phyloP scores from a whole-genome alignment of 2,113 vertebrate species.

The Pogona vitticeps region DNA sequence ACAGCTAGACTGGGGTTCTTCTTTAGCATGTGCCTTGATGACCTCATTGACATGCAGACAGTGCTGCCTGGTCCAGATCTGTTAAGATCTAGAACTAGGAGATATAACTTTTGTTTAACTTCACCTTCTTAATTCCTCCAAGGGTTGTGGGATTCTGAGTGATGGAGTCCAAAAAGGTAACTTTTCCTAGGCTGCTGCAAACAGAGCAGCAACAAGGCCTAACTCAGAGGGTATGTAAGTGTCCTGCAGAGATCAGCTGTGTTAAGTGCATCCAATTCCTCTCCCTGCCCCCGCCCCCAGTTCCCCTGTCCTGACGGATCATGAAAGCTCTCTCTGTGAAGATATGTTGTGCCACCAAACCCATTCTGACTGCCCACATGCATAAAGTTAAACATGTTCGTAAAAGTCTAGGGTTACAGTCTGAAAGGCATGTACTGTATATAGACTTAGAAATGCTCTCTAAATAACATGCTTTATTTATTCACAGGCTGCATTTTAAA shows the following conservation, averaged over 20 bases:
- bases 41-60: not conserved
- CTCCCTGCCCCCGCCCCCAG: too few species aligned
- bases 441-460: conserved; percentile 30
- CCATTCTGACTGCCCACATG: conserved; percentile 12
- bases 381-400: conserved; percentile 40
- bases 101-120: too few species aligned
- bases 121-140: too few species aligned
- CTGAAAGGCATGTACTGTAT: conserved; percentile 42
- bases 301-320: not conserved
- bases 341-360: not conserved
- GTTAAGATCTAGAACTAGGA: too few species aligned
- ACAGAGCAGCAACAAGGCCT: not conserved
- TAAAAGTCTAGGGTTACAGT: conserved; percentile 41
- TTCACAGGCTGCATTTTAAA: conserved; percentile 34
- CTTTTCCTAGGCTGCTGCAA: too few species aligned
- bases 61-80: too few species aligned
- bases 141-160: too few species aligned
- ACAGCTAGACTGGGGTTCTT: not conserved
- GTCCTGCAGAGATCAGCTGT: not conserved
- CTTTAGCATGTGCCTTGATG: not conserved
- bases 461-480: conserved; percentile 54
- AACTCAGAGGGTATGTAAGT: not conserved
- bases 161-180: too few species aligned
- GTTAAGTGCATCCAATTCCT: not conserved
- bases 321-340: conserved; percentile 5